These are phyloP conservation scores for Penaeus japonicus DNA, from an alignment of 1,140 invertebrate genomes.

Conservation along the genomic window DNA sequence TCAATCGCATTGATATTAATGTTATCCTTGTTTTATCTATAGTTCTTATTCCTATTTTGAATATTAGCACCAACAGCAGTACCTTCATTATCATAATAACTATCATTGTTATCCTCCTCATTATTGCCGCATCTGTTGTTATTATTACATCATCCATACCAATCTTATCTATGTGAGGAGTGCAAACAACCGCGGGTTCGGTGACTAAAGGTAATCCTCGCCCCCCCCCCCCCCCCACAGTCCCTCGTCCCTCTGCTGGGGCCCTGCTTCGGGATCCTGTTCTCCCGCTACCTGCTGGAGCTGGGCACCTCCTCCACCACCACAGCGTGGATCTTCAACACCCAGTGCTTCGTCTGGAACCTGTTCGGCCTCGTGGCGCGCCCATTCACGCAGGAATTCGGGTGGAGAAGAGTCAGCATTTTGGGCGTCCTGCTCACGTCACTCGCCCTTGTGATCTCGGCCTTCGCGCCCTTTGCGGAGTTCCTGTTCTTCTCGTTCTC, in stretches of 20 bases:
- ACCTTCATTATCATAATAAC: too few species aligned
- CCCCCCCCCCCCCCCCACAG: background rate
- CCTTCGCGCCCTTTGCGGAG: background rate
- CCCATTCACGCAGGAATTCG: constrained; percentile 11
- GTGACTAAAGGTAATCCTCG: too few species aligned
- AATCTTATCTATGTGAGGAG: too few species aligned
- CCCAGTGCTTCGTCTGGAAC: background rate
- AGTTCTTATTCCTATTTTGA: too few species aligned
- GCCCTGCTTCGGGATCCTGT: background rate
- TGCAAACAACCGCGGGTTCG: too few species aligned
- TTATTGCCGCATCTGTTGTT: too few species aligned
- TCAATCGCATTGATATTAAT: too few species aligned
- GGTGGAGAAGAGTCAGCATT: background rate
- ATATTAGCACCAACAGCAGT: too few species aligned
- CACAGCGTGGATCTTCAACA: constrained; percentile 20
- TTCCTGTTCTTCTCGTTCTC: constrained; percentile 35
- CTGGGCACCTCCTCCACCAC: background rate
- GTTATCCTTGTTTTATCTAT: too few species aligned
- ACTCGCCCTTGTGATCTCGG: background rate
- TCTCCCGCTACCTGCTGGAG: background rate
- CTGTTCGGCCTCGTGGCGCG: background rate
- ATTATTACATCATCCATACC: too few species aligned
- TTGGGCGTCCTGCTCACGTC: background rate
- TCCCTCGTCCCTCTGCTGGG: background rate
- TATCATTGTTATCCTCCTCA: too few species aligned